Conservation (phyloP, 2,113 vertebrate genomes). For the Dermatemys mawii region DNA sequence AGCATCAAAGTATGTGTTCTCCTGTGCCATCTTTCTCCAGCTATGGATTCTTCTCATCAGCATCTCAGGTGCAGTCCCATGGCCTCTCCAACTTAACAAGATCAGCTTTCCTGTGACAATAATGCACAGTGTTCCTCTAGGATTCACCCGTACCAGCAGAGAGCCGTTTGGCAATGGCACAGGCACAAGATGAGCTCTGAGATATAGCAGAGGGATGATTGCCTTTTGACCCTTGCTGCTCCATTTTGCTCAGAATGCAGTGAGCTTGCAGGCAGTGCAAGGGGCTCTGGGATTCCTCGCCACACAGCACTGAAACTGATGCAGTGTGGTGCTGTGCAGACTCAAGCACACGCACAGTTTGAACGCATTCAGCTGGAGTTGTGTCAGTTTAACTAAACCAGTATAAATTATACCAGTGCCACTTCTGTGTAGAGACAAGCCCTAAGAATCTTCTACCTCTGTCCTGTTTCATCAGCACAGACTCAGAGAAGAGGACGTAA, state of each 20-base stretch:
- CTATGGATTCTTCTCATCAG: background rate
- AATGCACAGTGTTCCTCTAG: background rate
- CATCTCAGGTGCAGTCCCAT: background rate
- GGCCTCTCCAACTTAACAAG: background rate
- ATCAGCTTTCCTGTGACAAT: background rate
- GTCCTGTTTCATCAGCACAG: conserved; percentile 30
- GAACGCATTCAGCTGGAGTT: conserved; percentile 42
- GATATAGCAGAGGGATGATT: background rate
- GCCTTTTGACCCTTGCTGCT: background rate
- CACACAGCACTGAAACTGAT: conserved; percentile 31
- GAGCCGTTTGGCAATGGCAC: background rate
- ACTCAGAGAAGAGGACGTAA: conserved; percentile 45
- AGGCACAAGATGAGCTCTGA: background rate
- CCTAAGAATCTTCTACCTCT: conserved; percentile 30
- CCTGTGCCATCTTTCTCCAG: background rate
- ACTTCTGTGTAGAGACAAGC: conserved; percentile 34
- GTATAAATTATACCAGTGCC: conserved; percentile 27
- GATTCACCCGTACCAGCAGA: background rate
- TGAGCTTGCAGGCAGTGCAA: background rate
- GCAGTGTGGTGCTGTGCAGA: background rate
- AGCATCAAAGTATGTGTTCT: background rate
- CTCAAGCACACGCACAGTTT: background rate
- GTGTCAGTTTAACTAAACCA: conserved; percentile 11
- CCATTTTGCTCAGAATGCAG: background rate
- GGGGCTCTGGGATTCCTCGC: conserved; percentile 42